A percentile compares a stretch with the other conserved stretches of the same genome.
Conservation (phyloP, 2,888 invertebrate genomes). For the Synanthedon vespiformis region DNA sequence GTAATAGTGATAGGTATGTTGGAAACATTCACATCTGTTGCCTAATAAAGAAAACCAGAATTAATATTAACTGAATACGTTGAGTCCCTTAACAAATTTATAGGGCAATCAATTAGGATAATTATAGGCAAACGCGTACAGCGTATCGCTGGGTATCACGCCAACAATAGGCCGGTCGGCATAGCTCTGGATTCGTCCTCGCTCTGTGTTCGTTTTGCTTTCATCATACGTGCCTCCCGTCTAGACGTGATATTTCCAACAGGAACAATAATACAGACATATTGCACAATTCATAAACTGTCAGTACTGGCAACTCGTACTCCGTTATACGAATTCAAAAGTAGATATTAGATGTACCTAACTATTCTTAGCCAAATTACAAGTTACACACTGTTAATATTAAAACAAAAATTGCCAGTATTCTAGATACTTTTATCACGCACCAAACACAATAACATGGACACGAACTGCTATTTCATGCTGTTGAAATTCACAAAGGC, state of each 20-base stretch:
- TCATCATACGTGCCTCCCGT: conserved; percentile 45
- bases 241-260: conserved; percentile 63
- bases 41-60: neutral
- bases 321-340: neutral
- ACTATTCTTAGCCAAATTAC: no score
- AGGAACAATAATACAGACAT: conserved; percentile 37
- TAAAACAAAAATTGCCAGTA: no score
- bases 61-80: neutral
- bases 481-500: no score
- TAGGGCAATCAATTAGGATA: conserved; percentile 47
- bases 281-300: conserved; percentile 22
- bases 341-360: neutral
- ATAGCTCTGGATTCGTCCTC: conserved; percentile 1
- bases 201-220: conserved; percentile 43
- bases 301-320: neutral
- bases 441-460: no score
- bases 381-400: no score
- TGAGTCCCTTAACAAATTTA: conserved; percentile 25
- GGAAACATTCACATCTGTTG: neutral
- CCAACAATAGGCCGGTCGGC: conserved; percentile 57
- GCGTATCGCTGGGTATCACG: conserved; percentile 48
- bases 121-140: conserved; percentile 39
- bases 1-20: neutral
- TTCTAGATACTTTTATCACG: no score
- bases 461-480: no score